A percentile compares a stretch with the other conserved stretches of the same genome.
These are phyloP conservation scores for Hofmannophila pseudospretella DNA, from an alignment of 2,888 invertebrate species.

Conservation along the genomic window DNA sequence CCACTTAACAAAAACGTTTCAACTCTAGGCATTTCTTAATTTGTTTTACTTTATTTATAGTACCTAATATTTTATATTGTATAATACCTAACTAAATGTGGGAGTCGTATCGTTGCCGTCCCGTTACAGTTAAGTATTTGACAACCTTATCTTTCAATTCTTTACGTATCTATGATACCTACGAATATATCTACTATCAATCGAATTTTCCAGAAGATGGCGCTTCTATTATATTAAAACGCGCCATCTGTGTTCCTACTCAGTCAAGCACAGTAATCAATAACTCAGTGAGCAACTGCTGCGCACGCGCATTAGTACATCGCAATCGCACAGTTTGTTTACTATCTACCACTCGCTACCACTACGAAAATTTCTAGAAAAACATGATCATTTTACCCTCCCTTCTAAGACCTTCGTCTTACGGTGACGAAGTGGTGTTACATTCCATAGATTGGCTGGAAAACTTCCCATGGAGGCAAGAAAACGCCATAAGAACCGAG, in stretches of 20 bases:
- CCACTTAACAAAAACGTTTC: no score
- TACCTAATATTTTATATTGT: no score
- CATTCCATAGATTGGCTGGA: conserved; percentile 60
- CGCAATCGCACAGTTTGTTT: neutral
- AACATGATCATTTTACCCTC: conserved; percentile 15
- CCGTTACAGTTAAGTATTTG: no score
- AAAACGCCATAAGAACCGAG: conserved; percentile 31
- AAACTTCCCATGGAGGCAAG: conserved; percentile 53
- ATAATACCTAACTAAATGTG: no score
- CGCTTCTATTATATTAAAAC: neutral
- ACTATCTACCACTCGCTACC: no score
- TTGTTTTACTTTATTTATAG: no score
- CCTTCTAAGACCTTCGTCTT: conserved; percentile 29
- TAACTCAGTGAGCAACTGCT: neutral
- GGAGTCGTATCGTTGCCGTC: no score
- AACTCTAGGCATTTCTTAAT: no score
- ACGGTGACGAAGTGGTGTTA: conserved; percentile 52
- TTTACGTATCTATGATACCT: no score
- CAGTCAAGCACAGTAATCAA: neutral
- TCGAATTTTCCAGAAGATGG: neutral
- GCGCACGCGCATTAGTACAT: neutral
- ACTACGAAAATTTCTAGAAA: conserved; percentile 2
- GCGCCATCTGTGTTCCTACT: neutral
- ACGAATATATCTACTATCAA: no score
- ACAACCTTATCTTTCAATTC: no score